These are phyloP conservation scores for Oreochromis niloticus DNA, from an alignment of 2,113 vertebrate species.

Conservation along the genomic window DNA sequence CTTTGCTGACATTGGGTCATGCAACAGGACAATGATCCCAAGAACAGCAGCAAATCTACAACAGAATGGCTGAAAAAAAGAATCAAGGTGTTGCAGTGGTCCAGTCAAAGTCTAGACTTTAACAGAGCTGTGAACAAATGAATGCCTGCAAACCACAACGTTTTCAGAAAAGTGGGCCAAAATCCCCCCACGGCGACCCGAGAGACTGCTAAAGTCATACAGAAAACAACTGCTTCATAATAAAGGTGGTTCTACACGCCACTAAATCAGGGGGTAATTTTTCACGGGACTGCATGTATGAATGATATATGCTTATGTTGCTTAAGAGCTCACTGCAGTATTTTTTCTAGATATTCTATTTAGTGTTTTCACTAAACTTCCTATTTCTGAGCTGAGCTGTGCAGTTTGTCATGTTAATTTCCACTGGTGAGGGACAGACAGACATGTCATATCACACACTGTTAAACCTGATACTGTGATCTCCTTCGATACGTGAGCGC, in stretches of 20 bases:
- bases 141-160: fast-evolving
- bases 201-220: neutral
- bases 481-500: neutral
- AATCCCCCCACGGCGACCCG: neutral
- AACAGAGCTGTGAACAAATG: neutral
- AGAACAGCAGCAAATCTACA: neutral
- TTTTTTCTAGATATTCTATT: neutral
- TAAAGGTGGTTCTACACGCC: neutral
- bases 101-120: neutral
- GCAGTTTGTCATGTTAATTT: neutral
- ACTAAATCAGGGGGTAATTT: neutral
- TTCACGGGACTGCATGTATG: fast-evolving
- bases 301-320: neutral
- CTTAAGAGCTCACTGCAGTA: neutral
- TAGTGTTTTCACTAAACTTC: neutral
- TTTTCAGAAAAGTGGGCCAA: neutral
- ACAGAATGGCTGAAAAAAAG: neutral
- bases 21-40: too few relatives aligned
- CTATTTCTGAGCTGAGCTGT: neutral
- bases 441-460: neutral
- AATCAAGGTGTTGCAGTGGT: neutral
- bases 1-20: too few relatives aligned
- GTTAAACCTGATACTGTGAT: constrained; percentile 5
- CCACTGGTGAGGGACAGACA: neutral
- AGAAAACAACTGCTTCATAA: neutral